Conservation (phyloP, 2,888 invertebrate genomes). For the Chirona hameri region DNA sequence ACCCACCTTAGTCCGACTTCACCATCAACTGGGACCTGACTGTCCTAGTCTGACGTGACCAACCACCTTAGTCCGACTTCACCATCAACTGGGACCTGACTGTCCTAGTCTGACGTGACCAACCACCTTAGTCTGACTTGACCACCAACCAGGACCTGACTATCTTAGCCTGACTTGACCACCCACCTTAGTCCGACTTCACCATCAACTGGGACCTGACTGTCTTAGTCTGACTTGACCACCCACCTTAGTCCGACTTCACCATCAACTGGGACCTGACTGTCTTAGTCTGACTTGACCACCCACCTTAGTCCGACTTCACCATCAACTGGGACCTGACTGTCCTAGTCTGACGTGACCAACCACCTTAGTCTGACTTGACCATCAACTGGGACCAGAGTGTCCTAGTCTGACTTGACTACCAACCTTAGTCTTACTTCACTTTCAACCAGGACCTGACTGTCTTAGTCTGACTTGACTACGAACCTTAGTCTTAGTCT, state of each 20-base stretch:
- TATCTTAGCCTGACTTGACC: not conserved
- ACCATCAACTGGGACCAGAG: too few relatives aligned
- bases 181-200: too few relatives aligned
- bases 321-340: not conserved
- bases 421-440: too few relatives aligned
- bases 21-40: not conserved
- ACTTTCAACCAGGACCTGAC: too few relatives aligned
- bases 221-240: not conserved
- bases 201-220: not conserved
- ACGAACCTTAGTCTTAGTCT: too few relatives aligned
- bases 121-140: too few relatives aligned
- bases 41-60: not conserved
- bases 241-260: not conserved
- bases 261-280: not conserved
- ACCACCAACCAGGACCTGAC: not conserved
- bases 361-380: not conserved
- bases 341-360: too few relatives aligned
- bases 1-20: not conserved
- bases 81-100: not conserved
- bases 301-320: not conserved
- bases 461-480: too few relatives aligned
- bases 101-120: not conserved
- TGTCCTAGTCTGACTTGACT: not conserved
- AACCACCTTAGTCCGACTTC: too few relatives aligned
- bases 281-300: not conserved